These are phyloP conservation scores for Umimayanthus chanpuru DNA, from an alignment of 92 coral and sea anemone genomes.

Conservation along the genomic window DNA sequence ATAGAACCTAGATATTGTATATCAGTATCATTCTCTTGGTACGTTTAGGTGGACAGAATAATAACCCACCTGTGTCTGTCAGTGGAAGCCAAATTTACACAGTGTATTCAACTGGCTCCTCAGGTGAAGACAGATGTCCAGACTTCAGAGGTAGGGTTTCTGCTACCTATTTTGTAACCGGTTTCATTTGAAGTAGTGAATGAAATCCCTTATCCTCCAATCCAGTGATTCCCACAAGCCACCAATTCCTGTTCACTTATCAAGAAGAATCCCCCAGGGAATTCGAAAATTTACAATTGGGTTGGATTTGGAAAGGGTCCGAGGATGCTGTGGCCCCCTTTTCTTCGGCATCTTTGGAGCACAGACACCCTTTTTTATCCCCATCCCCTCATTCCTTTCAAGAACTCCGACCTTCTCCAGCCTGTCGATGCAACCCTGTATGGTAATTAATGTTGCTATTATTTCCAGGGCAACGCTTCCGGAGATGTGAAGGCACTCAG, in stretches of 20 bases:
- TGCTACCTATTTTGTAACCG: neutral
- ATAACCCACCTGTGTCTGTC: constrained; percentile 70
- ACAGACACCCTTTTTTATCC: neutral
- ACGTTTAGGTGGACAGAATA: constrained; percentile 52
- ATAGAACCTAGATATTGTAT: neutral
- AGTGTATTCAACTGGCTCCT: constrained; percentile 72
- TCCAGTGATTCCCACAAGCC: neutral
- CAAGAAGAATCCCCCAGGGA: too few relatives aligned
- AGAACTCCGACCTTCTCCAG: too few relatives aligned
- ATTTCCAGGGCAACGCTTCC: constrained; percentile 27
- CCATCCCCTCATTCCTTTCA: neutral
- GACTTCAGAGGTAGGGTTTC: neutral
- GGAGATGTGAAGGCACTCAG: constrained; percentile 66
- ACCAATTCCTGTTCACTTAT: neutral
- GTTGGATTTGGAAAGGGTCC: too few relatives aligned
- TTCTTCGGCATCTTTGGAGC: too few relatives aligned
- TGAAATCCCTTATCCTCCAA: neutral
- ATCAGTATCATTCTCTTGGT: neutral
- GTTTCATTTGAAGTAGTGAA: too few relatives aligned
- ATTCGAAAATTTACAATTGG: too few relatives aligned
- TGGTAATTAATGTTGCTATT: neutral
- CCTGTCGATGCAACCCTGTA: neutral
- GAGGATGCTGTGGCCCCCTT: too few relatives aligned
- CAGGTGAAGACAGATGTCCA: neutral
- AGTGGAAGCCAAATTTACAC: constrained; percentile 70